These are phyloP conservation scores for Vesta saturnalis DNA, from an alignment of 2,888 invertebrate genomes.

Conservation along the genomic window DNA sequence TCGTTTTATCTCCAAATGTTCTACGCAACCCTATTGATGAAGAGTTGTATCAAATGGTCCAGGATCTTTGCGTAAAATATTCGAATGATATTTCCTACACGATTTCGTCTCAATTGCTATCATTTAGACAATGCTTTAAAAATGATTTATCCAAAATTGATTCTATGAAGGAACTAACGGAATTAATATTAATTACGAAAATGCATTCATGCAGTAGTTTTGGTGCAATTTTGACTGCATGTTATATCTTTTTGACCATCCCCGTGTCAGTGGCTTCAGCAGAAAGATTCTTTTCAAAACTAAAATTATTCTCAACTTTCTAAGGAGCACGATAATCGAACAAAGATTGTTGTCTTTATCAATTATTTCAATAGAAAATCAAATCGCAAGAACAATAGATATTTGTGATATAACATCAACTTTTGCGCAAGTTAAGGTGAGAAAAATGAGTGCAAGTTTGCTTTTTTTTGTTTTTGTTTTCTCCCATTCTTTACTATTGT, in stretches of 20 bases:
- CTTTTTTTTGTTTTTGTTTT: too few species aligned
- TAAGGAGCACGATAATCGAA: background rate
- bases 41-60: background rate
- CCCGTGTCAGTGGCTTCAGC: constrained; percentile 7
- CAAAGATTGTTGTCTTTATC: background rate
- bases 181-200: background rate
- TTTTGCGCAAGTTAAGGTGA: background rate
- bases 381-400: background rate
- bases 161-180: constrained; percentile 5
- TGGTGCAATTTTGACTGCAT: background rate
- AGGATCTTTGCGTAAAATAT: background rate
- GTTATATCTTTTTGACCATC: background rate
- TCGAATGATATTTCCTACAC: background rate
- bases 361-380: background rate
- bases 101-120: background rate
- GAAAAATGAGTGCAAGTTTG: background rate
- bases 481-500: too few species aligned
- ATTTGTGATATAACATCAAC: background rate
- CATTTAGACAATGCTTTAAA: background rate
- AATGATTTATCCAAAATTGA: background rate
- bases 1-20: constrained; percentile 6
- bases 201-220: constrained; percentile 1
- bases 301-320: constrained; percentile 4
- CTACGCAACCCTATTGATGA: background rate
- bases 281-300: background rate